phyloP scores from a whole-genome alignment of 2,797 vertebrate genomes.

The Sitta carolinensis region DNA sequence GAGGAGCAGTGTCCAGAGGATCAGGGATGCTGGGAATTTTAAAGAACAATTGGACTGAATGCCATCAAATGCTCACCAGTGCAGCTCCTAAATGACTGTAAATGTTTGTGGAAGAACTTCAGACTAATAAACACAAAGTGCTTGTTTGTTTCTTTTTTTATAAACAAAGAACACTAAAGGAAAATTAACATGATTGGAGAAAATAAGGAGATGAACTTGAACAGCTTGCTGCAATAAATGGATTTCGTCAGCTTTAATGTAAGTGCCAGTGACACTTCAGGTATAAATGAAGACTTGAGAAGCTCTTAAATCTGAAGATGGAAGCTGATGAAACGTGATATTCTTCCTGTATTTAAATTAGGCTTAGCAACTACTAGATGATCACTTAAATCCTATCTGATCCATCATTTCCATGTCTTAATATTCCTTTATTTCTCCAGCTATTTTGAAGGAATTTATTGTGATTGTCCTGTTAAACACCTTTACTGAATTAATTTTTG shows the following conservation, averaged over 20 bases:
- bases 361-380: slow-evolving; percentile 7
- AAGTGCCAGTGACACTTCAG: slow-evolving; percentile 55
- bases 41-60: neutral
- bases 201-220: slow-evolving; percentile 25
- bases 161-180: slow-evolving; percentile 18
- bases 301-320: slow-evolving; percentile 55
- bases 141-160: slow-evolving; percentile 23
- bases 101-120: neutral
- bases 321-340: slow-evolving; percentile 42
- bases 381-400: slow-evolving; percentile 7
- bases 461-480: slow-evolving; percentile 21
- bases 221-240: slow-evolving; percentile 22
- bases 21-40: neutral
- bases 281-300: slow-evolving; percentile 55
- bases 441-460: slow-evolving; percentile 53
- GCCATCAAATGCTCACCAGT: neutral
- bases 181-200: slow-evolving; percentile 11
- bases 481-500: slow-evolving; percentile 20
- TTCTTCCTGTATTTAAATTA: slow-evolving; percentile 55
- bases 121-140: slow-evolving; percentile 15
- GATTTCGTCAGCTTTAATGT: slow-evolving; percentile 36
- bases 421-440: slow-evolving; percentile 58
- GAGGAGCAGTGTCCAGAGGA: neutral
- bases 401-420: slow-evolving; percentile 23
- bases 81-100: neutral